phyloP scores from a whole-genome alignment of 2,888 invertebrate genomes.

The Tolmerus cingulatus region DNA sequence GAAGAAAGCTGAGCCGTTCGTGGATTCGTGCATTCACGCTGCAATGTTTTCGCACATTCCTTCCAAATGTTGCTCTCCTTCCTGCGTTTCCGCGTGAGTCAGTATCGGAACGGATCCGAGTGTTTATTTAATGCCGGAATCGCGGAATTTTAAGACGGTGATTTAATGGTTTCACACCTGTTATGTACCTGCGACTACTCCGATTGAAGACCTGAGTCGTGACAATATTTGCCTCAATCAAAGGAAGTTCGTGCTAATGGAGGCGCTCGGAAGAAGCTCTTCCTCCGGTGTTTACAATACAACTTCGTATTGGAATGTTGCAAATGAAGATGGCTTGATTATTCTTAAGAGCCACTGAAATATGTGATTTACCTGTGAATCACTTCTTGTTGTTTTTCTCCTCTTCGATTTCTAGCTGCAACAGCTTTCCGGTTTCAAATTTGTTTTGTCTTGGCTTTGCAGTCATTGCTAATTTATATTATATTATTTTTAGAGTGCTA shows the following conservation, averaged over 20 bases:
- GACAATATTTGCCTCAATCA: not conserved
- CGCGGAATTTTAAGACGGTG: not conserved
- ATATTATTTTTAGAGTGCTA: not conserved
- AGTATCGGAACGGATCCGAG: not conserved
- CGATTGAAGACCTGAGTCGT: not conserved
- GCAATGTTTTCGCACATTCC: not conserved
- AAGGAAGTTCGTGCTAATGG: not conserved
- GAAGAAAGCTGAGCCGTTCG: not conserved
- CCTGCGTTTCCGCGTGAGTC: not conserved
- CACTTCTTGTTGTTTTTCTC: not conserved
- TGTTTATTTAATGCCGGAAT: not conserved
- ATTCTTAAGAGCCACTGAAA: not conserved
- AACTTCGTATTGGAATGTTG: not conserved
- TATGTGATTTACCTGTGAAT: not conserved
- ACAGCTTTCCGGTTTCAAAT: not conserved
- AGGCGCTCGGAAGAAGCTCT: not conserved
- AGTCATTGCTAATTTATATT: not conserved
- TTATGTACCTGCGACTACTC: not conserved
- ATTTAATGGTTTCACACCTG: not conserved
- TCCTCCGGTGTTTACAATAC: not conserved
- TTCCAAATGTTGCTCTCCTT: not conserved
- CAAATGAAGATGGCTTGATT: not conserved
- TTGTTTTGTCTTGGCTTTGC: not conserved
- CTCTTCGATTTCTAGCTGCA: not conserved
- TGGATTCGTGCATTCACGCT: not conserved